These are phyloP conservation scores for Sminthurinus signatus DNA, from an alignment of 1,140 invertebrate genomes.

Conservation along the genomic window DNA sequence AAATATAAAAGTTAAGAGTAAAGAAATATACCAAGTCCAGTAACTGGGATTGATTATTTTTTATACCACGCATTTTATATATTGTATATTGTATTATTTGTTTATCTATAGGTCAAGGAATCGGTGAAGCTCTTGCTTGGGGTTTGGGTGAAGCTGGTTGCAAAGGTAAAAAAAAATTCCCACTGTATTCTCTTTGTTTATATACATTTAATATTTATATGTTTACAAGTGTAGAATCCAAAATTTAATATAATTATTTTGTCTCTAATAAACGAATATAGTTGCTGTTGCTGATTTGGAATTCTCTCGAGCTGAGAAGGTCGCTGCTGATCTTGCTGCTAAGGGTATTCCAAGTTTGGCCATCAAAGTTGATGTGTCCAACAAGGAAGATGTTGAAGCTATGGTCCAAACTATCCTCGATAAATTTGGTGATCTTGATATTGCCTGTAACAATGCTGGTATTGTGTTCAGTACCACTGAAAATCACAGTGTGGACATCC, in stretches of 20 bases:
- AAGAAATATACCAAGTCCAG: too few species aligned
- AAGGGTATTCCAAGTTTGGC: slow-evolving; percentile 34
- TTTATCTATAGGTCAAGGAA: too few species aligned
- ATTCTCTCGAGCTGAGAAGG: slow-evolving; percentile 25
- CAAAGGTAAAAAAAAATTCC: too few species aligned
- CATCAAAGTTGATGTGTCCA: slow-evolving; percentile 38
- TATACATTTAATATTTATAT: too few species aligned
- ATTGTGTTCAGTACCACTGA: slow-evolving; percentile 25
- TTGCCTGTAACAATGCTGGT: slow-evolving; percentile 40
- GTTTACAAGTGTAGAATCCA: too few species aligned
- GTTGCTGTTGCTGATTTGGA: slow-evolving; percentile 36
- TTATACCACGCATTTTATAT: too few species aligned
- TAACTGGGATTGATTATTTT: too few species aligned
- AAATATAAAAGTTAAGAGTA: too few species aligned
- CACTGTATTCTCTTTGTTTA: too few species aligned
- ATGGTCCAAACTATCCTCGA: slow-evolving; percentile 36
- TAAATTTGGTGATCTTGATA: slow-evolving; percentile 36
- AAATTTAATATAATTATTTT: too few species aligned
- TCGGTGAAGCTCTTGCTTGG: slow-evolving; percentile 14
- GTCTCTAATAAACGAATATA: too few species aligned
- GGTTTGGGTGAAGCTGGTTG: slow-evolving; percentile 29
- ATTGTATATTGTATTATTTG: too few species aligned
- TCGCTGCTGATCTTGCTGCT: slow-evolving; percentile 25
- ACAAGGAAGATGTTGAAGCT: slow-evolving; percentile 33
- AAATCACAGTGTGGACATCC: slow-evolving; percentile 19